These are phyloP conservation scores for Lucinisca nassula DNA, from an alignment of 2,888 invertebrate genomes.

Conservation along the genomic window DNA sequence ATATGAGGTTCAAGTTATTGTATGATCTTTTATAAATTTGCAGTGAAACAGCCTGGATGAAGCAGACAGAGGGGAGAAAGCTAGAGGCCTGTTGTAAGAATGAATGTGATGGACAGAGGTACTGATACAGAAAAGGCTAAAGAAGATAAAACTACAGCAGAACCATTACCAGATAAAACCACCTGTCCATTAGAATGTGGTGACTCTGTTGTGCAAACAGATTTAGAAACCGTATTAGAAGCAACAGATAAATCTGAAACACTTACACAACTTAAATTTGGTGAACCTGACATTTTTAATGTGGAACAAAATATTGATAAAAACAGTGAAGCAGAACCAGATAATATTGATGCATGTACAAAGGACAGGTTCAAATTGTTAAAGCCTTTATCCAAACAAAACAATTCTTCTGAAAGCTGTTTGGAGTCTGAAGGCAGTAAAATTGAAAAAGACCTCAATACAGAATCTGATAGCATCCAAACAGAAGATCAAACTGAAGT, in stretches of 20 bases:
- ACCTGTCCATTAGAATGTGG: not conserved
- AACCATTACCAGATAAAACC: not conserved
- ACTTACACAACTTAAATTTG: not conserved
- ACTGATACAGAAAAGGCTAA: not conserved
- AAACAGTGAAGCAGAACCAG: not conserved
- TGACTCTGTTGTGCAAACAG: too few species aligned
- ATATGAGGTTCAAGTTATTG: too few species aligned
- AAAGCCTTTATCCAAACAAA: not conserved
- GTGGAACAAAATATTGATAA: not conserved
- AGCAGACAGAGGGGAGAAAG: not conserved
- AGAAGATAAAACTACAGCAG: not conserved
- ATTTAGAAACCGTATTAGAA: too few species aligned
- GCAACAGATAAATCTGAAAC: not conserved
- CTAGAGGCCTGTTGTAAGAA: not conserved
- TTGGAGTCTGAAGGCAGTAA: not conserved
- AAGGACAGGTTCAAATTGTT: not conserved
- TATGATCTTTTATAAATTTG: too few species aligned
- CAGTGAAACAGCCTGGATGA: not conserved
- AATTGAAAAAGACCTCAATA: too few species aligned
- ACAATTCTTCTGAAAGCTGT: not conserved
- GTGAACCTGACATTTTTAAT: not conserved
- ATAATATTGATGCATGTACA: not conserved
- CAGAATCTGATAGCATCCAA: too few species aligned
- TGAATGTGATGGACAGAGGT: constrained; percentile 1
- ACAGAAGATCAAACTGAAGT: too few species aligned